These are phyloP conservation scores for Zaprionus davidi DNA, from an alignment of 1,140 invertebrate species.

Conservation along the genomic window DNA sequence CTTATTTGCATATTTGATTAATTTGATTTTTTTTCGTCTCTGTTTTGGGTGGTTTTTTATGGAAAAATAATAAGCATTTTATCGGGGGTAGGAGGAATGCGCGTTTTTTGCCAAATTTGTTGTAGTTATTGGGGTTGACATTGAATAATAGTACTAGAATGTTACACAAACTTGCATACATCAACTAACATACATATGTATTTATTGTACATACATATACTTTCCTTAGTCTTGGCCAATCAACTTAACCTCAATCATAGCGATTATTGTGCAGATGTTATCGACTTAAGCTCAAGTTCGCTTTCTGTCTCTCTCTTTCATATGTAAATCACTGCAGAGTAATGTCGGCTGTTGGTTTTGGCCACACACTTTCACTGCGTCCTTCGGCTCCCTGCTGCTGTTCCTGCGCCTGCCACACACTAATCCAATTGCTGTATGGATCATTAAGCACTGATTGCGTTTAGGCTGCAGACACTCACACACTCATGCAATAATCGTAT, in stretches of 20 bases:
- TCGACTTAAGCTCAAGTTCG: not conserved
- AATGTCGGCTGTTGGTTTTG: constrained; percentile 9
- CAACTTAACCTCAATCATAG: constrained; percentile 9
- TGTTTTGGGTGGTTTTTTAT: constrained; percentile 78
- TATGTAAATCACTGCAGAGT: constrained; percentile 53
- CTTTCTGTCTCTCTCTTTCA: constrained; percentile 17
- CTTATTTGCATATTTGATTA: constrained; percentile 81
- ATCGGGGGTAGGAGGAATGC: constrained; percentile 31
- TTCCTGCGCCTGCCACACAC: constrained; percentile 46
- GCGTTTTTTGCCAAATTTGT: constrained; percentile 9
- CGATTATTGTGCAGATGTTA: constrained; percentile 22
- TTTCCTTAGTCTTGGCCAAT: constrained; percentile 2
- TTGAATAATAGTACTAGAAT: not conserved
- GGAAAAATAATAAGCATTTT: constrained; percentile 78
- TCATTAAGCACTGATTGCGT: constrained; percentile 80
- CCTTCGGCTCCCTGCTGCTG: not conserved
- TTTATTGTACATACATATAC: not conserved
- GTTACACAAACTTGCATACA: not conserved
- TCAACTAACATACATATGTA: not conserved
- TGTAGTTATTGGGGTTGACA: not conserved
- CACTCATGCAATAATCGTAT: constrained; percentile 5
- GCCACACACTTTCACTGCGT: not conserved
- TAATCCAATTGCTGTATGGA: constrained; percentile 76
- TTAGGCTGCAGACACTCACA: constrained; percentile 55
- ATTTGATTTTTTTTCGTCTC: constrained; percentile 58